A percentile compares a stretch with the other conserved stretches of the same genome.
These are phyloP conservation scores for Nycticorax nycticorax DNA, from an alignment of 2,113 vertebrate species.

Conservation along the genomic window DNA sequence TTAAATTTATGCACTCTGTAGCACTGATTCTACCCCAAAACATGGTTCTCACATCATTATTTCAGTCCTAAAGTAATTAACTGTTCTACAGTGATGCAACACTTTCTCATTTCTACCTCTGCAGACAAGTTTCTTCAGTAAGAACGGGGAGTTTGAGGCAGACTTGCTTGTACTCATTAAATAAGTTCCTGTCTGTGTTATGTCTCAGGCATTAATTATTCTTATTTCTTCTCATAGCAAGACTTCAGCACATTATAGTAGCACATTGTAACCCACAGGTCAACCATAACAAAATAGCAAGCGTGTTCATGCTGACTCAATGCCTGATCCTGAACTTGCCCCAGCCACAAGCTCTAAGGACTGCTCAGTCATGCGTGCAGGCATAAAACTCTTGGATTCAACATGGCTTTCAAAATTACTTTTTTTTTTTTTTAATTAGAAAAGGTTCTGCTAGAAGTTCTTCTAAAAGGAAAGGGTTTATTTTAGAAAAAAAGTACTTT, in stretches of 20 bases:
- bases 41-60: neutral
- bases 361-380: neutral
- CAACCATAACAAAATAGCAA: neutral
- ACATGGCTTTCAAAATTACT: neutral
- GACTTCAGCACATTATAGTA: neutral
- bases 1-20: neutral
- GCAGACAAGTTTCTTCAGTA: neutral
- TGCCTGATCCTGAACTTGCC: neutral
- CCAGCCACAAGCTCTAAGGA: neutral
- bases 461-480: neutral
- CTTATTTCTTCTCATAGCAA: neutral
- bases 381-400: neutral
- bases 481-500: neutral
- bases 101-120: neutral
- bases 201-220: neutral
- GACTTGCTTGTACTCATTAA: neutral
- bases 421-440: neutral
- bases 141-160: neutral
- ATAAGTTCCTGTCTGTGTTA: neutral
- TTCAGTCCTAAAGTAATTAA: neutral
- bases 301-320: neutral
- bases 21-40: neutral
- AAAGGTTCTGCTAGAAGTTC: neutral
- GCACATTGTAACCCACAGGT: neutral
- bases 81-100: neutral